Evolutionary conservation across 2,113 vertebrate genomes (phyloP).

Genomic region (Suncus etruscus): DNA sequence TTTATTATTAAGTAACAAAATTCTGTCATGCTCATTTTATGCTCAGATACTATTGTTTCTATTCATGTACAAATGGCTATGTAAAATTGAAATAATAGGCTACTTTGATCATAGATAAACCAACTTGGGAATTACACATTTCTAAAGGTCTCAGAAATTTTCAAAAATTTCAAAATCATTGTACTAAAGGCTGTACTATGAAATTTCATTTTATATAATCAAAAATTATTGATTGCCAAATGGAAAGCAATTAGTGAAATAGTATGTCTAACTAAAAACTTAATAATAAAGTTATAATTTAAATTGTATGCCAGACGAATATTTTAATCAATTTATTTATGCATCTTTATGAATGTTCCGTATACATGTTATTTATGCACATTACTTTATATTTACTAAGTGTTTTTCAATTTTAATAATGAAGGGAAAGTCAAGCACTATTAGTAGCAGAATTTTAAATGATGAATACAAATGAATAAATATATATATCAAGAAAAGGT

Average conservation of each 20-base stretch:
- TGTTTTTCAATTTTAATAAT: not conserved
- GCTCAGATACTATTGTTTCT: not conserved
- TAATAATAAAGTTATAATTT: no score
- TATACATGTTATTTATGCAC: not conserved
- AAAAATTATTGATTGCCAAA: not conserved
- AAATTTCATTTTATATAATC: slow-evolving; percentile 21
- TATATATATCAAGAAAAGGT: not conserved
- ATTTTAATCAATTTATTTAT: not conserved
- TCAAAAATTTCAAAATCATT: slow-evolving; percentile 45
- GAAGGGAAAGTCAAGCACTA: not conserved
- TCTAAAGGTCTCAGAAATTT: not conserved
- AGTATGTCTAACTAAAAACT: not conserved
- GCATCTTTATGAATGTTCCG: not conserved
- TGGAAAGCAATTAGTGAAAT: not conserved
- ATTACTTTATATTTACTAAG: not conserved
- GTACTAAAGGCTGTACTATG: not conserved
- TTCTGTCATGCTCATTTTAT: slow-evolving; percentile 45
- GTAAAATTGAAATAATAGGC: not conserved
- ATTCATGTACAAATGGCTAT: not conserved
- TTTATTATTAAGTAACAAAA: slow-evolving; percentile 11
- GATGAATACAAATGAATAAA: not conserved
- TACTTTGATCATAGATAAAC: slow-evolving; percentile 6
- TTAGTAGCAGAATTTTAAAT: slow-evolving; percentile 8
- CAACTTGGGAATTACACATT: slow-evolving; percentile 11
- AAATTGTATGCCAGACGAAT: not conserved